Evolutionary conservation across 2,888 invertebrate species (phyloP), one percentile per base, ranked within the genome.

Genomic region (Calliopum simillimum): DNA sequence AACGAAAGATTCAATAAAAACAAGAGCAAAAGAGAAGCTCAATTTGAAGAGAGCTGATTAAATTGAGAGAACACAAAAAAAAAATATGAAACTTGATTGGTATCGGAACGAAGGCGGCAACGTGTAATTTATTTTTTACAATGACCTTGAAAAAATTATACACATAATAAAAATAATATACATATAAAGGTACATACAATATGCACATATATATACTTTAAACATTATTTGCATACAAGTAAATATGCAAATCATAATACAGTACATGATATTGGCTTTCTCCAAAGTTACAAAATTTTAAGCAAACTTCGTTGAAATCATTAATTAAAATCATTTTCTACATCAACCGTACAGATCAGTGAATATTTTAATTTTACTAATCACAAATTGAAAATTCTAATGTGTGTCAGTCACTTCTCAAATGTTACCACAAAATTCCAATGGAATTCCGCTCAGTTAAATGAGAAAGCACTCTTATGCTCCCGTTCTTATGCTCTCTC

Each of bases 111-210:
- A 59, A 41, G 21, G 67, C 49, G 67, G 58, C 44, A 21, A 49
- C 43, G 71, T 76, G 75, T 74, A 72, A 74, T 71, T 73, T 73
- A 74, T 72, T 72, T 72, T 69, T 74, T 72, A 71, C 75, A 76
- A 74, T 76, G 75, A 76, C 75, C 75, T 76, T 76, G 75, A 72
- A 71, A 71, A 71, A 59, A 56, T 25, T 56, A 14, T 67, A 19
- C 55, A 51, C 16, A 65, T 56, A 56, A 14, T n/a, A 56, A 12
- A 56, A 8, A 56, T 23, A 56, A n/a, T 25, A 11, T 25, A 61
- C 46, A 61, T 47, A 47, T 56, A 23, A 61, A n/a, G n/a, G n/a
- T 46, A 53, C 53, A n/a, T 19, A n/a, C 19, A 53, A 59, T 59
- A 19, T 47, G 2, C 21, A 62, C 11, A 53, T 4, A 16, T 23